Percentiles rank a stretch among this genome's conserved stretches.
Evolutionary conservation across 2,888 invertebrate species (phyloP).

Genomic region (Drosophila algonquin): DNA sequence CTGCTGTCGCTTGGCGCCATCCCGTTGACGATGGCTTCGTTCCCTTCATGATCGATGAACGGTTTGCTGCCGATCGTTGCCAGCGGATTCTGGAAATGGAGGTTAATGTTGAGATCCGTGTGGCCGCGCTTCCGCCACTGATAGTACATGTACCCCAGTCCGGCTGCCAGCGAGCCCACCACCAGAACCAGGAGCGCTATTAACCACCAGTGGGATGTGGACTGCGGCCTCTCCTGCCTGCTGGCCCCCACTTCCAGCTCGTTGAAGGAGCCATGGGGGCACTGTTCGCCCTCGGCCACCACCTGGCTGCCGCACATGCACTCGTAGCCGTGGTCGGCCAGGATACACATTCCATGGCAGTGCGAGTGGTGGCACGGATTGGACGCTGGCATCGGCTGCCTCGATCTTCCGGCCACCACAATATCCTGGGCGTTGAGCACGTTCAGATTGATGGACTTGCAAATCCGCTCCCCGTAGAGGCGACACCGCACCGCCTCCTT

Average conservation of each 20-base stretch:
- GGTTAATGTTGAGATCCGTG: conserved; percentile 83
- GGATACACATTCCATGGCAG: conserved; percentile 88
- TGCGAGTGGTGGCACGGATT: conserved; percentile 85
- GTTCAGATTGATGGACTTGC: conserved; percentile 84
- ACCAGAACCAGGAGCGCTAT: conserved; percentile 46
- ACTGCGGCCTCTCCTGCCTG: neutral
- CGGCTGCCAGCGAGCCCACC: conserved; percentile 44
- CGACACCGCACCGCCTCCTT: conserved; percentile 86
- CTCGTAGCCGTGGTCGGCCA: conserved; percentile 84
- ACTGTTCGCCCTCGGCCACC: conserved; percentile 80
- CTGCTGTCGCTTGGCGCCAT: conserved; percentile 3
- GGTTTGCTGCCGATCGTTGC: conserved; percentile 64
- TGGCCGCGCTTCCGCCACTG: conserved; percentile 84
- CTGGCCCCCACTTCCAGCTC: conserved; percentile 42
- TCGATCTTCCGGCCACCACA: conserved; percentile 85
- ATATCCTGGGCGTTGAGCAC: conserved; percentile 85
- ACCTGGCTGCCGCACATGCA: conserved; percentile 86
- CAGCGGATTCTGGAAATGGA: conserved; percentile 84
- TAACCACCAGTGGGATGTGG: conserved; percentile 22
- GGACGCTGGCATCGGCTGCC: conserved; percentile 84
- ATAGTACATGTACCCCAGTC: conserved; percentile 79
- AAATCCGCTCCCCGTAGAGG: conserved; percentile 85
- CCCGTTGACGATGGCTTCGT: conserved; percentile 11
- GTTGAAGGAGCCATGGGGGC: conserved; percentile 69
- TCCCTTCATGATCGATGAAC: conserved; percentile 47